Base-by-base conservation (phyloP, 2,888 invertebrate genomes). In the Tridacna gigas region DNA sequence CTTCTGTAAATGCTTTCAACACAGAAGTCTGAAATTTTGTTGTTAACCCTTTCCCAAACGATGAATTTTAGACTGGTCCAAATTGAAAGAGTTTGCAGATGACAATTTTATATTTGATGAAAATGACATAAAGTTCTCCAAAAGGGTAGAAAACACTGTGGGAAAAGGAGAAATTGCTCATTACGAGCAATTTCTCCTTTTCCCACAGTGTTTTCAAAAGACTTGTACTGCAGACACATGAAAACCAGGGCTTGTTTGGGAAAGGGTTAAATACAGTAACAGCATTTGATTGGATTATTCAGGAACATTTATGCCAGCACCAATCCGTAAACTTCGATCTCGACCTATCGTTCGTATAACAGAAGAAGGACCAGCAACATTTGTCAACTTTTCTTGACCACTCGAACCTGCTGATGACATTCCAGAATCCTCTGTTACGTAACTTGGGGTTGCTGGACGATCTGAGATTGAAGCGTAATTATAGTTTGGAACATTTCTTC, bases 401-500 rank as follows among this genome's bases (percentile, higher is more conserved):
- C 13, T 18, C 2, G 71, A 25, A 26, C 28, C 47, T 18, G n/a
- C n/a, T n/a, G 51, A 28, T 15, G 78, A 71, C 13, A 77, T 67
- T 26, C 75, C 84, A 60, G 84, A 84, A n/a, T 79, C 79, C n/a
- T 75, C 79, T 26, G 22, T 28, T 5, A 74, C 79, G 13, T 47
- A 77, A 65, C 48, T 79, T 37, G 84, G 81, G 1, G 84, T 77
- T 1, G 76, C 76, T 20, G 78, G 84, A 2, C 71, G 75, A 73
- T 71, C 73, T 47, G 76, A 73, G 56, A 56, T 71, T 20, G 76
- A 76, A 0, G 76, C 71, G 47, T 78, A 63, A 26, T 79, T 66
- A 77, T 69, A 78, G n/a, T 73, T 75, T 56, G 47, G 22, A 25
- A 9, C 5, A 22, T 51, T 71, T 48, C 69, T 61, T 3, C 22